Conservation (phyloP, 2,797 vertebrate genomes). For the Tangara arthus region DNA sequence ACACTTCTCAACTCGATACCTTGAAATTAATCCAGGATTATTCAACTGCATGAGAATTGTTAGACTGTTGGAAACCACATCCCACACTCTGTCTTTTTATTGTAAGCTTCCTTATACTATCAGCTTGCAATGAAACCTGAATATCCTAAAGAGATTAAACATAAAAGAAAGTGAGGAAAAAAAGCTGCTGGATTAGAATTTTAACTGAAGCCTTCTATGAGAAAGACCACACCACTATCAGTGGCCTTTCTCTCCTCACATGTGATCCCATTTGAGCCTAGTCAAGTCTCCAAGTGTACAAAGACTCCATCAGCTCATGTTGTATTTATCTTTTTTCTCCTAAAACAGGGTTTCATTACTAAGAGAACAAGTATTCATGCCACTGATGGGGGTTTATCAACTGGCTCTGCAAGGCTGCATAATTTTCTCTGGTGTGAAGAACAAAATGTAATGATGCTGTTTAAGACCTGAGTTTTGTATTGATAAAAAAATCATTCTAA, state of each 20-base stretch:
- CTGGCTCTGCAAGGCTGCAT: background rate
- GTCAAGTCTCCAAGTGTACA: constrained; percentile 45
- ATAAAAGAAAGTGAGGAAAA: constrained; percentile 65
- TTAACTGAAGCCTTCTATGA: constrained; percentile 60
- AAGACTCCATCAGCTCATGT: constrained; percentile 22
- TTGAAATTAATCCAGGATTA: constrained; percentile 72
- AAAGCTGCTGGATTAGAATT: constrained; percentile 57
- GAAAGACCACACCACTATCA: constrained; percentile 58
- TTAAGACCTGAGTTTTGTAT: background rate
- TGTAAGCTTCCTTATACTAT: constrained; percentile 66
- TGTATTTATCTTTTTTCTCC: constrained; percentile 57
- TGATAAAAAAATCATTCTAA: background rate
- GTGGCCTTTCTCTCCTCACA: constrained; percentile 45
- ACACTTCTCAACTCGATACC: constrained; percentile 51
- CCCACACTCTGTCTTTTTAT: constrained; percentile 43
- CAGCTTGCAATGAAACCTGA: constrained; percentile 77
- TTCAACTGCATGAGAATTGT: constrained; percentile 60
- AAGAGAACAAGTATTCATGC: constrained; percentile 28
- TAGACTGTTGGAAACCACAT: constrained; percentile 54
- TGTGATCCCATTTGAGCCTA: constrained; percentile 33
- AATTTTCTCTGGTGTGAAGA: background rate
- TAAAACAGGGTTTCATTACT: constrained; percentile 64
- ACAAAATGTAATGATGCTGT: background rate
- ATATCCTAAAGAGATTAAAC: constrained; percentile 70
- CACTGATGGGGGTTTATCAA: background rate